These are phyloP conservation scores for Chamaea fasciata DNA, from an alignment of 2,113 vertebrate species.

Conservation along the genomic window DNA sequence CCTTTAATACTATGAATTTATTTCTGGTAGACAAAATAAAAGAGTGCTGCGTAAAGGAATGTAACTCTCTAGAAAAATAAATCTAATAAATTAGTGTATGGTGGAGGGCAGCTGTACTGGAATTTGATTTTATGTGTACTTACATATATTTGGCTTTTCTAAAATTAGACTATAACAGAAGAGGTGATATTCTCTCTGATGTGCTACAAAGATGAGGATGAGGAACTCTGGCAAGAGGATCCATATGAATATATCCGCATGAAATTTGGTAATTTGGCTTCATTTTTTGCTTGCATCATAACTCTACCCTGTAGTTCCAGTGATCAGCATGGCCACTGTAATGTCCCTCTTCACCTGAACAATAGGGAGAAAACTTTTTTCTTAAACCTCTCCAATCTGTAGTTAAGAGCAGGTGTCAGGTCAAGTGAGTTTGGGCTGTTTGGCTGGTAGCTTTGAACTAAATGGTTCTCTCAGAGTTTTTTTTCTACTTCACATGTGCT, in stretches of 20 bases:
- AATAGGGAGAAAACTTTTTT: background rate
- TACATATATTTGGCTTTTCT: background rate
- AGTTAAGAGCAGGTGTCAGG: background rate
- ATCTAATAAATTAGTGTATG: background rate
- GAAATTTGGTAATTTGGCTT: conserved; percentile 87
- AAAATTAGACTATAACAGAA: conserved; percentile 83
- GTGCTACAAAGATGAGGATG: conserved; percentile 98
- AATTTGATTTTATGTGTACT: background rate
- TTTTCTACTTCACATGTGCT: background rate
- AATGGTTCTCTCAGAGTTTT: background rate
- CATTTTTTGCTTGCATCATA: background rate
- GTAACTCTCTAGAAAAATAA: background rate
- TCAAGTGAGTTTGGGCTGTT: background rate
- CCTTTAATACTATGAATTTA: background rate
- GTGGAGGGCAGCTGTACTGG: background rate
- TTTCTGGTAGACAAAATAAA: background rate
- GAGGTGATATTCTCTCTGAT: conserved; percentile 96
- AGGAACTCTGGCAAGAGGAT: conserved; percentile 96
- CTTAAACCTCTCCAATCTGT: background rate
- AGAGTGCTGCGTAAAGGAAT: background rate
- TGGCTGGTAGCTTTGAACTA: background rate
- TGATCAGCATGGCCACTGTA: background rate
- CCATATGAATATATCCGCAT: conserved; percentile 95
- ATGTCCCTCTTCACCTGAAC: background rate
- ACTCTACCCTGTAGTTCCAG: background rate